phyloP scores from a whole-genome alignment of 2,113 vertebrate species.

The Strigops habroptila region DNA sequence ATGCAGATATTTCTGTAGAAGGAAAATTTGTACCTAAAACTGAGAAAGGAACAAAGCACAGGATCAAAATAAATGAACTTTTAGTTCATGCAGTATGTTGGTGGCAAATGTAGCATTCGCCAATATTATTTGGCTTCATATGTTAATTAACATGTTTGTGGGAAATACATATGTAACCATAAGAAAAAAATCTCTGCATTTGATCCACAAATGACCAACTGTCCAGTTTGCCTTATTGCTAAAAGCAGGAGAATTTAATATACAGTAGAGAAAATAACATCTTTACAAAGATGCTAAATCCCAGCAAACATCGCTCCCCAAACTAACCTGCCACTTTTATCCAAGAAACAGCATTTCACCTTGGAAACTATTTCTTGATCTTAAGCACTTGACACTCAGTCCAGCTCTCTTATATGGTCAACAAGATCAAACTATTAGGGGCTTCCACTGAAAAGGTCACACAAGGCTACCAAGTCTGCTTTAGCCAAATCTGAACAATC shows the following conservation, averaged over 20 bases:
- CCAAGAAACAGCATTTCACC: neutral
- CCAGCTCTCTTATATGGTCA: neutral
- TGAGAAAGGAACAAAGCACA: neutral
- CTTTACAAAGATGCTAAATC: neutral
- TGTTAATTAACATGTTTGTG: neutral
- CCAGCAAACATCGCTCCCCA: neutral
- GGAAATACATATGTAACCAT: neutral
- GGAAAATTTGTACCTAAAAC: neutral
- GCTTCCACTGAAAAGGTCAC: neutral
- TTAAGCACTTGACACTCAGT: neutral
- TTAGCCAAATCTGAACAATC: neutral
- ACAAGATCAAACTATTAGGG: neutral
- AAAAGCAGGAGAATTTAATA: neutral
- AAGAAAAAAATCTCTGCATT: fast-evolving
- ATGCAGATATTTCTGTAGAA: neutral
- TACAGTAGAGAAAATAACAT: neutral
- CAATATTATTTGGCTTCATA: neutral
- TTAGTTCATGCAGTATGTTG: neutral
- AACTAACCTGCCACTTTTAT: neutral
- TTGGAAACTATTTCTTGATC: neutral
- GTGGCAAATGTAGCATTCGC: neutral
- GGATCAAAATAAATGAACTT: neutral
- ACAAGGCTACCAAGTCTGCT: neutral
- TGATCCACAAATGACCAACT: neutral
- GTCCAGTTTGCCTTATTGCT: neutral